Evolutionary conservation across 1,140 invertebrate species (phyloP), one percentile per base, ranked within the genome.

Genomic region (Caenorhabditis inopinata): DNA sequence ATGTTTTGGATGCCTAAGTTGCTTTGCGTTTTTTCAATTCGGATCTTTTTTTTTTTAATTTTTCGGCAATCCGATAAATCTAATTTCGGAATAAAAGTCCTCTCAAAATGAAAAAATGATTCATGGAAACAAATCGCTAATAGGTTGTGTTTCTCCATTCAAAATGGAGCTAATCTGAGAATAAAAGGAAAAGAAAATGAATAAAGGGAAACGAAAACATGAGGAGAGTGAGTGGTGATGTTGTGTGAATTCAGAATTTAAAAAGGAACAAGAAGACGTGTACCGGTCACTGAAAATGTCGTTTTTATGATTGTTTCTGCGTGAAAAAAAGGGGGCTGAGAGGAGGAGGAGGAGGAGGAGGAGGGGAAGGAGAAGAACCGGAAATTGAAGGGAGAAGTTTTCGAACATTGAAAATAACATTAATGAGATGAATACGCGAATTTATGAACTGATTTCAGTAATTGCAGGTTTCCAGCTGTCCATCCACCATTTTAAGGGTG

Each of bases 401-500:
- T 7, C 6, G 38, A 42, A 14, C 1, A 21, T 12, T 12, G 25
- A 6, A 32, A 58, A 58, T 29, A 42, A 68, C 12, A 68, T 12
- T 2, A 9, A 68, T 53, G 23, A n/a, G 23, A 25, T 7, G 11
- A 32, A 58, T 32, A 32, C n/a, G 21, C n/a, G 25, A 0, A 74
- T 12, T 74, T n/a, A 42, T 5, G 14, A 42, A 42, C 38, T 42
- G 14, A 42, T 7, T 42, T 14, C 14, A 75, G 18, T 75, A 75
- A 18, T 75, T 75, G 12, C 25, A 76, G 6, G 74, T 77, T 45
- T 76, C 74, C 16, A 81, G 32, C 46, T 84, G 74, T 32, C 82
- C 83, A 32, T 84, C 82, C 16, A 79, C 79, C 48, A 84, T 45
- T 58, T 82, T 81, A 27, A 84, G 51, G n/a, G 83, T 84, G 23